Evolutionary conservation across 2,888 invertebrate genomes (phyloP).

Genomic region (Conomelus anceps): DNA sequence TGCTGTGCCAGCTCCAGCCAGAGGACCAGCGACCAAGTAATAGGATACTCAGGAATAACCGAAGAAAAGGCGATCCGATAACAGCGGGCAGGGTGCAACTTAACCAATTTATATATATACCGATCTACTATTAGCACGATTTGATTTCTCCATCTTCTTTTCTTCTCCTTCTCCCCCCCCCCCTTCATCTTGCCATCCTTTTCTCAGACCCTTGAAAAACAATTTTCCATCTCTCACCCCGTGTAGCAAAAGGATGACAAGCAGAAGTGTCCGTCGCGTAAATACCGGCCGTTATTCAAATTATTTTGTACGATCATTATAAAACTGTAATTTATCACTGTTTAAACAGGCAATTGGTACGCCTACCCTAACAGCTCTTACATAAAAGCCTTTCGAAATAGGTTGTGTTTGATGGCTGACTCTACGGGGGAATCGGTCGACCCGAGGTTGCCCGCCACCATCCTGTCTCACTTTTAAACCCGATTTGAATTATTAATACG

Average conservation of each 20-base stretch:
- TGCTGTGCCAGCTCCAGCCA: background rate
- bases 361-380: conserved; percentile 14
- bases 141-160: background rate
- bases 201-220: background rate
- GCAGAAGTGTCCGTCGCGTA: conserved; percentile 10
- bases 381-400: background rate
- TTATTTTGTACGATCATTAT: conserved; percentile 24
- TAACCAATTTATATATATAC: background rate
- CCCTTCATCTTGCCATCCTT: too few relatives aligned
- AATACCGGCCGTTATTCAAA: conserved; percentile 24
- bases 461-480: background rate
- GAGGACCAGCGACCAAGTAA: background rate
- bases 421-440: background rate
- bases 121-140: conserved; percentile 3
- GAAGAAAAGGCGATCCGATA: background rate
- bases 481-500: conserved; percentile 7
- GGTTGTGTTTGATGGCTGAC: background rate
- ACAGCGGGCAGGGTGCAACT: background rate
- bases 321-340: conserved; percentile 26
- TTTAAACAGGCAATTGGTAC: conserved; percentile 26
- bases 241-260: conserved; percentile 6
- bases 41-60: background rate
- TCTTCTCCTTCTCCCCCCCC: background rate
- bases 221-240: background rate
- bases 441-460: background rate